Evolutionary conservation across 2,888 invertebrate species (phyloP).

Genomic region (Papilio demoleus): DNA sequence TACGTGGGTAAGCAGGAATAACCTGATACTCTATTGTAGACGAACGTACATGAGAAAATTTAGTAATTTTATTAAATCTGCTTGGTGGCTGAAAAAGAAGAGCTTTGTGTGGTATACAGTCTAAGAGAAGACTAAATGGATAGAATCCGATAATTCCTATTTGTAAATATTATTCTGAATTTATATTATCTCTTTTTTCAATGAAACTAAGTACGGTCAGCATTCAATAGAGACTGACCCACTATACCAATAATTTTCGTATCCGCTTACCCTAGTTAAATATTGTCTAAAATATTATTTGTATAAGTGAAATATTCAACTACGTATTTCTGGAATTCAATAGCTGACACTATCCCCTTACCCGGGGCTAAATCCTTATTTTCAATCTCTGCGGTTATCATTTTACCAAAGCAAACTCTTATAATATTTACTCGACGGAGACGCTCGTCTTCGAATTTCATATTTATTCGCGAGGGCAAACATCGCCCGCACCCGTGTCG

Average conservation of each 20-base stretch:
- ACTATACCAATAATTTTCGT: background rate
- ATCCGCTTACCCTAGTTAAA: constrained; percentile 6
- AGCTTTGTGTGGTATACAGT: too few relatives aligned
- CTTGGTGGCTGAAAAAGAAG: background rate
- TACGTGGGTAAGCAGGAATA: constrained; percentile 14
- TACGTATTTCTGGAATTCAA: constrained; percentile 50
- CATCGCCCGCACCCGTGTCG: constrained; percentile 68
- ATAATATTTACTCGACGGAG: constrained; percentile 80
- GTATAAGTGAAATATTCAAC: constrained; percentile 10
- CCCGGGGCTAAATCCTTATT: constrained; percentile 75
- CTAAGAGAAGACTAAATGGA: too few relatives aligned
- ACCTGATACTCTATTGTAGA: constrained; percentile 15
- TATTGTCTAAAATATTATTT: constrained; percentile 15
- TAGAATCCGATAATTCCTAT: background rate
- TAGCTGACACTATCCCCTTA: constrained; percentile 57
- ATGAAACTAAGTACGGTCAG: background rate
- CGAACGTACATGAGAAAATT: too few relatives aligned
- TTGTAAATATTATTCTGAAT: background rate
- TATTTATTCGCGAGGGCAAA: constrained; percentile 82
- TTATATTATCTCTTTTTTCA: background rate
- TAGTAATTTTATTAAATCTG: background rate
- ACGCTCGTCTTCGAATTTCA: constrained; percentile 81
- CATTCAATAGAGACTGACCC: background rate
- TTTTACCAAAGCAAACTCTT: constrained; percentile 81
- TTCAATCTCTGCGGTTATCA: constrained; percentile 82